These are phyloP conservation scores for Myoxocephalus aenaeus DNA, from an alignment of 2,797 vertebrate genomes.

Conservation along the genomic window DNA sequence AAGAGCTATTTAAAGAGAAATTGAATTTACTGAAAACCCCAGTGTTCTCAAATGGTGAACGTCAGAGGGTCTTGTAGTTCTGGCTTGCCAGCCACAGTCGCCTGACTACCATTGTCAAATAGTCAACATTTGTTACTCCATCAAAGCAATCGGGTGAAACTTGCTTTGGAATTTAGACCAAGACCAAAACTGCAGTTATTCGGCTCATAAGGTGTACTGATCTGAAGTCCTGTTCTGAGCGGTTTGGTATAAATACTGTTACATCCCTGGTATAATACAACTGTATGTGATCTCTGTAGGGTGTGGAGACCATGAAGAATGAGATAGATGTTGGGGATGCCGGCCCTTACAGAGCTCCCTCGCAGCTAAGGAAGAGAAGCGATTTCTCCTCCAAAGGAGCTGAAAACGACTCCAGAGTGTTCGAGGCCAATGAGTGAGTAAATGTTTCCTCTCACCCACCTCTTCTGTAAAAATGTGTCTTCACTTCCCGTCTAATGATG, in stretches of 20 bases:
- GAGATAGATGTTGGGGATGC: constrained; percentile 89
- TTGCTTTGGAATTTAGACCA: neutral
- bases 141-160: neutral
- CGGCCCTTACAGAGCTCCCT: constrained; percentile 89
- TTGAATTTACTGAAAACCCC: neutral
- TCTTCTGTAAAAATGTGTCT: neutral
- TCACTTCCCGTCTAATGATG: neutral
- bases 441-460: neutral
- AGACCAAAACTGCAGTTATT: neutral
- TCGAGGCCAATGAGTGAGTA: constrained; percentile 92
- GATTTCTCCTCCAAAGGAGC: constrained; percentile 88
- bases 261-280: neutral
- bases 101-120: neutral
- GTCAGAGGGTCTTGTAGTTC: neutral
- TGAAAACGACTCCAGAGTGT: constrained; percentile 83
- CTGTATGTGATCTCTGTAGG: constrained; percentile 69
- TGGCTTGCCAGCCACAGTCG: neutral
- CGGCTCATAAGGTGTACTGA: neutral
- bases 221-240: neutral
- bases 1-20: neutral
- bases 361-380: constrained; percentile 89
- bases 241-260: neutral
- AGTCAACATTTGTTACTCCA: neutral
- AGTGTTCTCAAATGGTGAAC: neutral
- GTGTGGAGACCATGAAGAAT: constrained; percentile 91